phyloP scores from a whole-genome alignment of 2,888 invertebrate genomes.

The Philhelius pedissequus region DNA sequence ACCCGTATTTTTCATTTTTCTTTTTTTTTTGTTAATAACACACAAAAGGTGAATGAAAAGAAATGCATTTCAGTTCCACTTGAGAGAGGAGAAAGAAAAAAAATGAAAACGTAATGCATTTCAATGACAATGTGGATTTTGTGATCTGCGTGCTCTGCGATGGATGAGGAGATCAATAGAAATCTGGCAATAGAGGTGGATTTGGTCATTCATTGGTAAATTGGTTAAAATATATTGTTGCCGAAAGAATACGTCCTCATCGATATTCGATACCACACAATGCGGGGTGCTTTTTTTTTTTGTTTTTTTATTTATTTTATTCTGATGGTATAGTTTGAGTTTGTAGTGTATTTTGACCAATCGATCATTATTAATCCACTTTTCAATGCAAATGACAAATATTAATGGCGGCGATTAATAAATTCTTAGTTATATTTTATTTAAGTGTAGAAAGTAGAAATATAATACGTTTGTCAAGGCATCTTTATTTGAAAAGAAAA shows the following conservation, averaged over 20 bases:
- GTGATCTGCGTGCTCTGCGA: not conserved
- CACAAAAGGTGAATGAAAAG: constrained; percentile 15
- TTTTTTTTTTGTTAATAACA: not conserved
- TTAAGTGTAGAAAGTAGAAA: not conserved
- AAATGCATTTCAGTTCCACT: constrained; percentile 49
- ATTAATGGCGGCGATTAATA: constrained; percentile 12
- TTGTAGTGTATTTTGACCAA: constrained; percentile 18
- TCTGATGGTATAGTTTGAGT: not conserved
- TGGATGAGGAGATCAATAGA: constrained; percentile 25
- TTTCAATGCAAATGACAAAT: constrained; percentile 30
- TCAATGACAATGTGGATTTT: constrained; percentile 24
- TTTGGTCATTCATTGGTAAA: constrained; percentile 64
- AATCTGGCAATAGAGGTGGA: constrained; percentile 49
- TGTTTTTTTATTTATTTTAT: not conserved
- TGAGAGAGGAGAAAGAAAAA: not conserved
- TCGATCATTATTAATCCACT: constrained; percentile 46
- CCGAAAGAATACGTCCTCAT: constrained; percentile 40
- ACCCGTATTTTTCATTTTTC: constrained; percentile 36
- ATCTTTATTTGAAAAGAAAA: not conserved
- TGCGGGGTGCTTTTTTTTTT: constrained; percentile 14
- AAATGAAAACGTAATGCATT: constrained; percentile 6
- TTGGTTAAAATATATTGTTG: constrained; percentile 39
- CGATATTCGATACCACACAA: constrained; percentile 17
- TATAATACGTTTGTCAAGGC: too few species aligned
- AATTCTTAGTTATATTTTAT: not conserved